Evolutionary conservation across 2,113 vertebrate genomes (phyloP), one percentile per base, ranked within the genome.

Genomic region (Corythoichthys intestinalis): DNA sequence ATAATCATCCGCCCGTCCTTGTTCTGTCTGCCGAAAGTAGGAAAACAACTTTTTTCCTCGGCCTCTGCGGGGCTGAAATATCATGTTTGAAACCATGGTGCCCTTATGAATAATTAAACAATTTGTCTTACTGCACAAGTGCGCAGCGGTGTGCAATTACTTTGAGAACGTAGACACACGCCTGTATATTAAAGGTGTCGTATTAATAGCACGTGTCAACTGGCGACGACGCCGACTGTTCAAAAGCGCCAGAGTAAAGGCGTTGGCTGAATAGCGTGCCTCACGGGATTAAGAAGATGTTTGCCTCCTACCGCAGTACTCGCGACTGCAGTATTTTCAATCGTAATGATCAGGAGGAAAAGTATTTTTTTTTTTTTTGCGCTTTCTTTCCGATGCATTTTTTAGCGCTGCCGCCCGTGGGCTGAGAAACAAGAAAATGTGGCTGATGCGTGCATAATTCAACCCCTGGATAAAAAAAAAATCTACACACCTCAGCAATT

Each of bases 1-100:
- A 62, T 62, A 20, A 62, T 44, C 38, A 62, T 12, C 17, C 10
- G 11, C 61, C 13, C 6, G 61, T 63, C 44, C 41, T 63, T 47
- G 17, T 28, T 46, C 39, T 47, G 61, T 37, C 61, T 34, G n/a
- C 44, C 17, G 11, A 44, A 63, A 63, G 20, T 47, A 47, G 61
- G 12, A 34, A 47, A 63, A 46, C 20, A 34, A 63, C 44, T 47
- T 63, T 63, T 49, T 47, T 7, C 44, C 17, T 47, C 20, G 14
- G n/a, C 61, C 41, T 66, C 62, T 65, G 60, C 39, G 58, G 71
- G 69, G 15, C 70, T 76, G 53, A 76, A 66, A 60, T 2, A 54
- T 39, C 50, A 5, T 6, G 48, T 52, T 44, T 61, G 47, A 56
- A 64, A 49, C 4, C 2, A 10, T 44, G 49, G 41, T 35, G 41